These are phyloP conservation scores for Heliconius sara DNA, from an alignment of 2,888 invertebrate genomes.

Conservation along the genomic window DNA sequence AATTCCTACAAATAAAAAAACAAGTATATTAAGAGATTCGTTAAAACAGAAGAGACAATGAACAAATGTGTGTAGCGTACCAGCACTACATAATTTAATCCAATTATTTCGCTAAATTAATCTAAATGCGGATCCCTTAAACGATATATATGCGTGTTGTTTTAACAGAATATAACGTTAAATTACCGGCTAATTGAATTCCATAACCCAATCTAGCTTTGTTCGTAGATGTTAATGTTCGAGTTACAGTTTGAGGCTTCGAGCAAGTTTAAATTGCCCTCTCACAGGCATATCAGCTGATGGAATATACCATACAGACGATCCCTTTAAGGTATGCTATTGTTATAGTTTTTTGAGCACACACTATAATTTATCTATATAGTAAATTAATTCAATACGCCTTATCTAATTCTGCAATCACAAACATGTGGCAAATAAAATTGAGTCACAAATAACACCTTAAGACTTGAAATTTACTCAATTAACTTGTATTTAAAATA, in stretches of 20 bases:
- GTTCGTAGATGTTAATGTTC: slow-evolving; percentile 39
- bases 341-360: not conserved
- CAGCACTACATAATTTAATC: slow-evolving; percentile 11
- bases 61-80: not conserved
- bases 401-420: no score
- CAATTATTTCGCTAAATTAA: slow-evolving; percentile 23
- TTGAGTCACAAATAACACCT: no score
- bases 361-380: not conserved
- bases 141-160: slow-evolving; percentile 28
- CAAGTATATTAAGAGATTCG: not conserved
- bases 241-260: slow-evolving; percentile 29
- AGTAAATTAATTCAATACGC: not conserved
- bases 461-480: no score
- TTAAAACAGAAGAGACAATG: not conserved
- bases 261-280: slow-evolving; percentile 39
- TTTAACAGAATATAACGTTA: slow-evolving; percentile 36
- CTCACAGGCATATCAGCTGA: slow-evolving; percentile 5
- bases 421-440: no score
- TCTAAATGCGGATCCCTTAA: slow-evolving; percentile 33
- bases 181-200: slow-evolving; percentile 41
- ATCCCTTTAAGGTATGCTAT: not conserved
- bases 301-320: not conserved
- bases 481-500: no score
- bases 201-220: slow-evolving; percentile 37
- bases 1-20: not conserved